These are phyloP conservation scores for Temnothorax unifasciatus DNA, from an alignment of 2,888 invertebrate genomes.

Conservation along the genomic window DNA sequence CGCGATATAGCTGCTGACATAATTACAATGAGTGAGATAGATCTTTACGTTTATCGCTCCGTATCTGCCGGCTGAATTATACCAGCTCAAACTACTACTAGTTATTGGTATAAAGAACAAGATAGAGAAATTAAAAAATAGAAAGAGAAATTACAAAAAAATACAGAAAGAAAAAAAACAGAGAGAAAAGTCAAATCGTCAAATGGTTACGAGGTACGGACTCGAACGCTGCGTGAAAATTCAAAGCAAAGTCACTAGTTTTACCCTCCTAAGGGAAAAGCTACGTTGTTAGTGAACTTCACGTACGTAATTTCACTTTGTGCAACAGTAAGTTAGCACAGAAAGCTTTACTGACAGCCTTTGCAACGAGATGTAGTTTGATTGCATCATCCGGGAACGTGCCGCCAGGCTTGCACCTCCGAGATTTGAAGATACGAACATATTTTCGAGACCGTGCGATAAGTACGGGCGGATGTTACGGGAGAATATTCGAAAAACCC, in stretches of 20 bases:
- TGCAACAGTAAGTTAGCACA: constrained; percentile 77
- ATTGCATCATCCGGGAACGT: constrained; percentile 68
- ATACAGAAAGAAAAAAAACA: constrained; percentile 44
- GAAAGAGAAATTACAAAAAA: constrained; percentile 53
- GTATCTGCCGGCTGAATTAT: constrained; percentile 43
- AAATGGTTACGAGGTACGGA: constrained; percentile 67
- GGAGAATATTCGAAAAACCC: constrained; percentile 17
- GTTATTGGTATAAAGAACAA: constrained; percentile 35
- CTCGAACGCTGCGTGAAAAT: constrained; percentile 68
- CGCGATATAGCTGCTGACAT: constrained; percentile 61
- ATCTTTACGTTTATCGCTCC: constrained; percentile 57
- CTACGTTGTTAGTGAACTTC: constrained; percentile 76
- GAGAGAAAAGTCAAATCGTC: constrained; percentile 54
- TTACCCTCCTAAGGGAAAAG: constrained; percentile 65
- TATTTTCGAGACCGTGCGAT: constrained; percentile 39
- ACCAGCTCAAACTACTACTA: constrained; percentile 27
- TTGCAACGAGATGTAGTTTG: constrained; percentile 75
- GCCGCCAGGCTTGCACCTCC: constrained; percentile 61
- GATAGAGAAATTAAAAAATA: constrained; percentile 28
- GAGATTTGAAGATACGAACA: constrained; percentile 58
- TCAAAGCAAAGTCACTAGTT: constrained; percentile 71
- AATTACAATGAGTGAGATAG: constrained; percentile 71
- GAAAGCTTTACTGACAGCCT: constrained; percentile 77
- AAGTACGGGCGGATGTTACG: constrained; percentile 40
- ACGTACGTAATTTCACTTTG: constrained; percentile 77